Conservation (phyloP, 2,113 vertebrate species). For the Orthonyx spaldingii region DNA sequence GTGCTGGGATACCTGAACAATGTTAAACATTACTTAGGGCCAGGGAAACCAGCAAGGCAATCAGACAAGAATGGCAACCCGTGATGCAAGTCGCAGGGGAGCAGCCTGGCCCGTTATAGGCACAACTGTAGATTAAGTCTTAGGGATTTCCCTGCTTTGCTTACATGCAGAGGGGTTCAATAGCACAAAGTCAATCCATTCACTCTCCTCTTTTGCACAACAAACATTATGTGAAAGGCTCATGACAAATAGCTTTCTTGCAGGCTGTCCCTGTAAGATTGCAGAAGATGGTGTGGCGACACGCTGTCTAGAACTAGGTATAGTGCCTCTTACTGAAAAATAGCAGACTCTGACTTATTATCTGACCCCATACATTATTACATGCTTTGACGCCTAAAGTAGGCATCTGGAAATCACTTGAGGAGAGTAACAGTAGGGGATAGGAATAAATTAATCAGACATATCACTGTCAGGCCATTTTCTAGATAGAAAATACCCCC, state of each 20-base stretch:
- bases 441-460: background rate
- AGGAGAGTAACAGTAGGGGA: background rate
- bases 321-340: background rate
- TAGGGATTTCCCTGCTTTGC: background rate
- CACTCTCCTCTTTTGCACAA: background rate
- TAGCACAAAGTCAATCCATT: background rate
- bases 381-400: background rate
- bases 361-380: background rate
- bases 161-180: background rate
- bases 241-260: background rate
- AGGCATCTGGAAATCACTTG: background rate
- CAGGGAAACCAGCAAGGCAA: background rate
- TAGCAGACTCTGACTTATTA: background rate
- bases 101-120: background rate
- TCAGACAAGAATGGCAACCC: background rate
- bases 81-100: background rate
- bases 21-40: background rate
- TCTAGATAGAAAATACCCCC: background rate
- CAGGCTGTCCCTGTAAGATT: background rate
- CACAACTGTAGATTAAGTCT: background rate
- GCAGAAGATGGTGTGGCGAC: background rate
- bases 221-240: background rate
- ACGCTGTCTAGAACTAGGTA: background rate
- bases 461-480: background rate
- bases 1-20: background rate